phyloP scores from a whole-genome alignment of 2,113 vertebrate genomes.

The Chaetodon auriga region DNA sequence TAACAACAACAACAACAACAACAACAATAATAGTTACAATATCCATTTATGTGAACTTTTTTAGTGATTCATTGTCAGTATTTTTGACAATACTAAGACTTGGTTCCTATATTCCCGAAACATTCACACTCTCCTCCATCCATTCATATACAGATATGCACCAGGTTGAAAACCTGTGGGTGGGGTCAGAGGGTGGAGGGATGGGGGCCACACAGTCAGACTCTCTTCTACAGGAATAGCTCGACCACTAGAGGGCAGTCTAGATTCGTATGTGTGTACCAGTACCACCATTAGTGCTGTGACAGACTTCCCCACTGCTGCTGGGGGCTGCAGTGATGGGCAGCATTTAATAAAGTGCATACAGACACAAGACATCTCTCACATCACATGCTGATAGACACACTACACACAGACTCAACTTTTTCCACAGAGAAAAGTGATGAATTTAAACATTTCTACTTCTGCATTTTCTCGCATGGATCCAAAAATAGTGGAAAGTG shows the following conservation, averaged over 20 bases:
- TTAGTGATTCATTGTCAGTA: neutral
- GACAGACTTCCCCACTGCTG: neutral
- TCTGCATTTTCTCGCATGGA: neutral
- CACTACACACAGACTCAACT: neutral
- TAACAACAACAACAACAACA: too few species aligned
- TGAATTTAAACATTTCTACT: neutral
- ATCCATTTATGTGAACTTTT: neutral
- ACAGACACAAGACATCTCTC: neutral
- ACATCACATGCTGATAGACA: conserved; percentile 1
- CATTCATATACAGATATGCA: neutral
- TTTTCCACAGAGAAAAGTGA: neutral
- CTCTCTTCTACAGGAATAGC: neutral
- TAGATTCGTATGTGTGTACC: conserved; percentile 16
- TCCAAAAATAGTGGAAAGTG: neutral
- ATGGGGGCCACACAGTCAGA: neutral
- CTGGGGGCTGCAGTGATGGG: neutral
- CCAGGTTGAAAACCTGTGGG: neutral
- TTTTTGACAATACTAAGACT: neutral
- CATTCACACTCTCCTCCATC: neutral
- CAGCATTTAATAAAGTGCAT: neutral
- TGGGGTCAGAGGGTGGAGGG: neutral
- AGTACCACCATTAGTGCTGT: neutral
- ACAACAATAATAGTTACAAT: neutral
- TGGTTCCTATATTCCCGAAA: too few species aligned
- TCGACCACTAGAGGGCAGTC: conserved; percentile 75